Percentiles rank a stretch among this genome's conserved stretches.
Conservation (phyloP, 2,797 vertebrate species). For the Takifugu ocellatus region DNA sequence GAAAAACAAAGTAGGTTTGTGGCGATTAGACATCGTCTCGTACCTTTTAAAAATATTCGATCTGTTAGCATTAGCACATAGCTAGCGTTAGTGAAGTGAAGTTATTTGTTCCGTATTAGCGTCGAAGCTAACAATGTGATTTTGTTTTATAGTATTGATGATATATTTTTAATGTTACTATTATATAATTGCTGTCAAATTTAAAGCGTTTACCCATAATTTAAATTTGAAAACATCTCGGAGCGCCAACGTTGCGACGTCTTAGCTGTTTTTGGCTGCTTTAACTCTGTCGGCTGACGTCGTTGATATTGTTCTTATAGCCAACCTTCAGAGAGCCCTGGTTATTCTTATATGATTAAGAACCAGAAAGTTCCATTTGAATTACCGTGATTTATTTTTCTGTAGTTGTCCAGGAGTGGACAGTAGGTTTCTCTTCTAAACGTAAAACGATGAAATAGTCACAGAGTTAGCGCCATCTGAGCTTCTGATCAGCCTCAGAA, state of each 20-base stretch:
- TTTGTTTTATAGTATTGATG: neutral
- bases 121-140: slow-evolving; percentile 18
- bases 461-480: neutral
- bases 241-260: neutral
- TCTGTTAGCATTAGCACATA: slow-evolving; percentile 42
- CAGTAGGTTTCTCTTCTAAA: neutral
- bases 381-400: too few relatives aligned
- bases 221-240: fast-evolving
- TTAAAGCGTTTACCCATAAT: fast-evolving
- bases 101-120: slow-evolving; percentile 46
- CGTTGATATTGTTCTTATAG: slow-evolving; percentile 14
- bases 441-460: neutral
- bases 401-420: neutral
- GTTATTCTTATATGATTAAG: neutral
- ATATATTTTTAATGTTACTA: fast-evolving
- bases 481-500: neutral
- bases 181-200: fast-evolving
- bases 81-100: slow-evolving; percentile 54
- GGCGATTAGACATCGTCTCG: neutral
- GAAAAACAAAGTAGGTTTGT: slow-evolving; percentile 54
- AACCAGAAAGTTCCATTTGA: neutral
- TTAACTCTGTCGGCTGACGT: slow-evolving; percentile 9
- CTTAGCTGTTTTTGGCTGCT: slow-evolving; percentile 22
- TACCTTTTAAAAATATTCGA: slow-evolving; percentile 30
- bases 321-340: neutral